Conservation (phyloP, 2,888 invertebrate species). For the Spicauda simplicius region DNA sequence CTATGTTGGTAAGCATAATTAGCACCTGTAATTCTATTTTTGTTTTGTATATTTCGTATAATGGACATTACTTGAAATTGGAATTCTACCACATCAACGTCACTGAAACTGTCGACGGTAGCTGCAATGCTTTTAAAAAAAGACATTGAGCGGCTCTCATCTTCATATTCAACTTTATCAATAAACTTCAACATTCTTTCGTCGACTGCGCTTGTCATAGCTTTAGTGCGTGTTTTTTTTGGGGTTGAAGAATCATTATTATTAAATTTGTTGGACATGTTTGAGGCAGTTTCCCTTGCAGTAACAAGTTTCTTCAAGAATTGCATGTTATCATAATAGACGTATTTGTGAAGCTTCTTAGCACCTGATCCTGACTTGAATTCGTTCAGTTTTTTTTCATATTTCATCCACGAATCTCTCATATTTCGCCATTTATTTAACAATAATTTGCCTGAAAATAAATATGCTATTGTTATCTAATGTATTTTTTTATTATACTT, state of each 20-base stretch:
- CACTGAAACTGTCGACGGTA: conserved; percentile 45
- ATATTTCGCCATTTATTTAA: conserved; percentile 43
- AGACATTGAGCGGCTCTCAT: conserved; percentile 45
- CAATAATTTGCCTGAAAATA: conserved; percentile 40
- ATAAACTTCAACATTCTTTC: conserved; percentile 45
- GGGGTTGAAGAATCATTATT: not conserved
- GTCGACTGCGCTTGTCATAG: conserved; percentile 43
- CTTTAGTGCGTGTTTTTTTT: conserved; percentile 32
- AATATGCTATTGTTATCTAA: no score
- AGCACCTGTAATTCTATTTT: conserved; percentile 25
- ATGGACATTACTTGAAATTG: conserved; percentile 45
- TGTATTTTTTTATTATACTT: conserved; percentile 9
- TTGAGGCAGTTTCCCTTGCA: conserved; percentile 18
- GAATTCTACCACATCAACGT: conserved; percentile 47
- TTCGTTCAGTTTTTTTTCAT: conserved; percentile 41
- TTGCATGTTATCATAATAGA: conserved; percentile 41
- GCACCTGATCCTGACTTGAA: conserved; percentile 43
- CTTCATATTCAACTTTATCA: conserved; percentile 45
- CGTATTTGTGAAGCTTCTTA: conserved; percentile 43
- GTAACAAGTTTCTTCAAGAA: conserved; percentile 34
- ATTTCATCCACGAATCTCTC: conserved; percentile 44
- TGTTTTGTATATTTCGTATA: conserved; percentile 42
- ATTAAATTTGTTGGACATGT: not conserved
- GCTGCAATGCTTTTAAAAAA: conserved; percentile 40
- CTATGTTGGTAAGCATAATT: not conserved